These are phyloP conservation scores for Hepsetus odoe DNA, from an alignment of 2,113 vertebrate species.

Conservation along the genomic window DNA sequence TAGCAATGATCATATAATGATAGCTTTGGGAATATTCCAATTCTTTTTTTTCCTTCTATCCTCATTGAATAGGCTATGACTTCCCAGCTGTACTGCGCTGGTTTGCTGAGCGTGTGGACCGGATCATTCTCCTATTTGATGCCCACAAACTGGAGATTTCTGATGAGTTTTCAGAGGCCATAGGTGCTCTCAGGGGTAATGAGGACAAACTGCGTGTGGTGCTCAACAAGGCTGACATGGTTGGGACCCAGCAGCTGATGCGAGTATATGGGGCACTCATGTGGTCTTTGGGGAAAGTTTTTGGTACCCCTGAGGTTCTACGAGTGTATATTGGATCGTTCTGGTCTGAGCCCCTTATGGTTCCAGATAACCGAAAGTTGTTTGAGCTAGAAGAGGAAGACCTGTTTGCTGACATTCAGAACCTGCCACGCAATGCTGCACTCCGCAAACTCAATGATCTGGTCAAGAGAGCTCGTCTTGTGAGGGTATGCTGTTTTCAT, in stretches of 20 bases:
- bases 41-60: background rate
- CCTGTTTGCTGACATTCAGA: constrained; percentile 89
- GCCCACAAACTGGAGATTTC: constrained; percentile 96
- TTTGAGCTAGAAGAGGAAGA: constrained; percentile 94
- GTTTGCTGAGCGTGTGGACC: constrained; percentile 92
- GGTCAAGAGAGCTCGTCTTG: constrained; percentile 87
- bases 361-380: constrained; percentile 83
- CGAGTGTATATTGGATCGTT: constrained; percentile 94
- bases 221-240: constrained; percentile 94
- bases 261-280: constrained; percentile 92
- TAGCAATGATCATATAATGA: too few relatives aligned
- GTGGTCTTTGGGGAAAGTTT: constrained; percentile 94
- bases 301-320: constrained; percentile 90
- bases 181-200: constrained; percentile 86
- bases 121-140: constrained; percentile 91
- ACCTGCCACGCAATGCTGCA: constrained; percentile 87
- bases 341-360: constrained; percentile 89
- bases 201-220: constrained; percentile 95
- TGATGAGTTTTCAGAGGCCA: constrained; percentile 91
- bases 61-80: constrained; percentile 81
- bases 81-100: constrained; percentile 90
- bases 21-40: too few relatives aligned
- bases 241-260: constrained; percentile 95
- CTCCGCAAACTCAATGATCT: constrained; percentile 91
- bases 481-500: constrained; percentile 77